A percentile compares a stretch with the other conserved stretches of the same genome.
Evolutionary conservation across 2,888 invertebrate species (phyloP).

Genomic region (Dasysyrphus albostriatus): DNA sequence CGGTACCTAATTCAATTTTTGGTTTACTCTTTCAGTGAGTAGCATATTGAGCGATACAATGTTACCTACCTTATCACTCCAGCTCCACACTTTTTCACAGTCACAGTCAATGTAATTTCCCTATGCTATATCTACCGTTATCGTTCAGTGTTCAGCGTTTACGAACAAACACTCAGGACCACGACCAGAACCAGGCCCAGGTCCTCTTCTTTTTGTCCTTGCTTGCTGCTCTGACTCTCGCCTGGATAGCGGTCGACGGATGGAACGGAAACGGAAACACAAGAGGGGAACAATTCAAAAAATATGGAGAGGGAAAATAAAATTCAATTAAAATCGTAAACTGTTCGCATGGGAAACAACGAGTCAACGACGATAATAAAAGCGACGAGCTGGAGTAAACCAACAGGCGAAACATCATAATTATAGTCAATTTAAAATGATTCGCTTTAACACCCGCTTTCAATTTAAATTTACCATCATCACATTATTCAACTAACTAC

Average conservation of each 20-base stretch:
- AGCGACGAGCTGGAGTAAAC: conserved; percentile 12
- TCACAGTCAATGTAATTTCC: not conserved
- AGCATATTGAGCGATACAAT: conserved; percentile 65
- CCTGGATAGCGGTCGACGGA: not conserved
- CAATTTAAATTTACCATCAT: conserved; percentile 65
- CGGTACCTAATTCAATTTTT: conserved; percentile 69
- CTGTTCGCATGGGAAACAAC: conserved; percentile 26
- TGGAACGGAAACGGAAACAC: not conserved
- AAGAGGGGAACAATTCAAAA: not conserved
- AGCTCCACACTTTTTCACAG: conserved; percentile 2
- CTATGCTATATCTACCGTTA: not conserved
- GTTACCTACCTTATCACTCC: not conserved
- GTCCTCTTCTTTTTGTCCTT: not conserved
- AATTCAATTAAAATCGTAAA: conserved; percentile 26
- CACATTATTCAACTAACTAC: conserved; percentile 53
- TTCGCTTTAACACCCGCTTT: conserved; percentile 71
- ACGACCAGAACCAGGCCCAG: not conserved
- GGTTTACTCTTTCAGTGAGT: conserved; percentile 72
- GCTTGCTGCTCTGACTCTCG: not conserved
- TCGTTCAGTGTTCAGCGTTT: not conserved
- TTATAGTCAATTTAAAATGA: conserved; percentile 73
- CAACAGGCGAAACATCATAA: conserved; percentile 61
- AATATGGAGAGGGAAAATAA: conserved; percentile 3
- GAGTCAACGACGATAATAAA: conserved; percentile 5
- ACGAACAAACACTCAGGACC: not conserved